Percentiles rank a stretch among this genome's conserved stretches.
Evolutionary conservation across 2,113 vertebrate genomes (phyloP).

Genomic region (Bothrops jararaca): DNA sequence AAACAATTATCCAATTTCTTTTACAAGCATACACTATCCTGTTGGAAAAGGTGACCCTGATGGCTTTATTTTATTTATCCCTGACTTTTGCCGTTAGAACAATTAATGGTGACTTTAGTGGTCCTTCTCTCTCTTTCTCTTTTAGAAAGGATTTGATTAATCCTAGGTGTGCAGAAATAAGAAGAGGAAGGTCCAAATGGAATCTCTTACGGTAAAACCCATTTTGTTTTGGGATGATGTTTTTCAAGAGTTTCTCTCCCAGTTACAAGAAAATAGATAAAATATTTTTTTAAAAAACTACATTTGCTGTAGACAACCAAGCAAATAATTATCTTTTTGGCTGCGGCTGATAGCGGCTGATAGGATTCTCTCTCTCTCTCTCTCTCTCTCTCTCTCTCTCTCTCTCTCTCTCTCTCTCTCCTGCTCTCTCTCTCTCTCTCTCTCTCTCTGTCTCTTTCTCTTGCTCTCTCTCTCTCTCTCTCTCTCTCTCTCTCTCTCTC

Average conservation of each 20-base stretch:
- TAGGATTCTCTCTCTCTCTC: too few relatives aligned
- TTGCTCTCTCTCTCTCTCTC: too few relatives aligned
- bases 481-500: too few relatives aligned
- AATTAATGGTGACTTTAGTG: not conserved
- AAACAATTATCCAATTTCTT: not conserved
- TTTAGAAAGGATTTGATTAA: not conserved
- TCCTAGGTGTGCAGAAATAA: not conserved
- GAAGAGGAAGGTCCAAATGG: not conserved
- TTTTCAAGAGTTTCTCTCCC: not conserved
- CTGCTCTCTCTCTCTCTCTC: too few relatives aligned
- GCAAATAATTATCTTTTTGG: not conserved
- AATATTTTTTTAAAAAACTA: not conserved
- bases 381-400: too few relatives aligned
- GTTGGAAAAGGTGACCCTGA: not conserved
- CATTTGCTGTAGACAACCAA: not conserved
- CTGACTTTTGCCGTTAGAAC: not conserved
- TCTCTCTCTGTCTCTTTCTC: too few relatives aligned
- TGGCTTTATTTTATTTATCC: not conserved
- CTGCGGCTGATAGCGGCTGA: too few relatives aligned
- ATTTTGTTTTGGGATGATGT: not conserved
- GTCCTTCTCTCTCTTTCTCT: not conserved
- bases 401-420: too few relatives aligned
- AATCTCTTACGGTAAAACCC: not conserved
- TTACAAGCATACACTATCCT: not conserved
- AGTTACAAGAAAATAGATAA: not conserved